These are phyloP conservation scores for Poecilia velifera DNA, from an alignment of 2,797 vertebrate genomes.

Conservation along the genomic window DNA sequence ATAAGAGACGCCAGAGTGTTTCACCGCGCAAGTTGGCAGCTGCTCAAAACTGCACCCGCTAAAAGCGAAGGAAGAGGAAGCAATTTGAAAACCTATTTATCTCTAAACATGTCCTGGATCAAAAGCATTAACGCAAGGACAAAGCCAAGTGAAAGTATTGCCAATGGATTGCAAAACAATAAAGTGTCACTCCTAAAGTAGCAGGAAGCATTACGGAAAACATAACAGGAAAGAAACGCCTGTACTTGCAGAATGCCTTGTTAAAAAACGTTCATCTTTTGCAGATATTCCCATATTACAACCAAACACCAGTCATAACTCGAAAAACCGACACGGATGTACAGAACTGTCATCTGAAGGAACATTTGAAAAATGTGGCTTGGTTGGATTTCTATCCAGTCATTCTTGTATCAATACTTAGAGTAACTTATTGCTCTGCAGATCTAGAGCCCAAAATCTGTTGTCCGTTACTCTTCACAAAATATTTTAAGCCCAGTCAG, in stretches of 20 bases:
- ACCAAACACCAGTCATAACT: background rate
- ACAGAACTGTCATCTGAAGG: background rate
- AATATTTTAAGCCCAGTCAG: background rate
- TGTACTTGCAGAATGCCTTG: background rate
- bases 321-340: background rate
- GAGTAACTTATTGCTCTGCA: background rate
- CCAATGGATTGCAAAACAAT: background rate
- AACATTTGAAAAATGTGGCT: background rate
- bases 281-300: background rate
- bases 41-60: slow-evolving; percentile 2
- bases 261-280: background rate
- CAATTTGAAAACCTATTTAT: slow-evolving; percentile 2
- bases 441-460: background rate
- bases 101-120: background rate
- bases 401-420: background rate
- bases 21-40: background rate
- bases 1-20: slow-evolving; percentile 15
- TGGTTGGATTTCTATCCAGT: background rate
- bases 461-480: background rate
- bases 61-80: slow-evolving; percentile 3
- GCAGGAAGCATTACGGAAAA: background rate
- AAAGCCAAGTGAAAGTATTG: background rate
- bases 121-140: background rate
- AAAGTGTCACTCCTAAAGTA: background rate
- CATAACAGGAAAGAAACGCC: background rate